Conservation (phyloP, 1,140 invertebrate species). For the Oncopodura yosiiana region DNA sequence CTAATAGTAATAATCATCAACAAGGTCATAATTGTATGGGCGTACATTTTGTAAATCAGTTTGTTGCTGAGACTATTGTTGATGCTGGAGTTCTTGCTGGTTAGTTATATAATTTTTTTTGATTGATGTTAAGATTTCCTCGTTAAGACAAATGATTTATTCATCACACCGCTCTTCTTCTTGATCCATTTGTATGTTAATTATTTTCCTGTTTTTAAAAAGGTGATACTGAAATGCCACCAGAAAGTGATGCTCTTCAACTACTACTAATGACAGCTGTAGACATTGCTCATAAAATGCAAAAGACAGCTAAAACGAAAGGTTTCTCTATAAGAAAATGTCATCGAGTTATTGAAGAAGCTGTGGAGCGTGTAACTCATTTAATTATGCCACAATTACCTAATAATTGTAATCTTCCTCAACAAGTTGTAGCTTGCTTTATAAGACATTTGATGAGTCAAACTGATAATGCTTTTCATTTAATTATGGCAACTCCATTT, state of each 20-base stretch:
- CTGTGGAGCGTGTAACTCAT: constrained; percentile 3
- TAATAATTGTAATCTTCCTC: not conserved
- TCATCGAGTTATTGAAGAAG: constrained; percentile 6
- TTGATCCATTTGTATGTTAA: not conserved
- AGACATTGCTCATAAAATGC: not conserved
- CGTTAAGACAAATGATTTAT: too few relatives aligned
- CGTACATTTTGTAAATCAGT: not conserved
- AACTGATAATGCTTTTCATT: not conserved
- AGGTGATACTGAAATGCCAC: not conserved
- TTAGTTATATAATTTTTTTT: not conserved
- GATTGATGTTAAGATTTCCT: too few relatives aligned
- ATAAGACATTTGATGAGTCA: not conserved
- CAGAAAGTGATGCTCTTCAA: not conserved
- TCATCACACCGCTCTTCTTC: too few relatives aligned
- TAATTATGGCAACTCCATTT: not conserved
- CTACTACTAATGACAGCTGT: constrained; percentile 12
- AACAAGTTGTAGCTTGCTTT: not conserved
- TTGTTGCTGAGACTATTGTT: not conserved
- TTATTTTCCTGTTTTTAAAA: too few relatives aligned
- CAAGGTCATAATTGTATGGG: too few relatives aligned
- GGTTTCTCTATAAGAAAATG: constrained; percentile 5
- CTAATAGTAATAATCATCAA: too few relatives aligned
- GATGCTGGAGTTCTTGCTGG: not conserved
- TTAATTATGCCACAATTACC: not conserved
- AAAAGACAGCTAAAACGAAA: not conserved